Evolutionary conservation across 2,113 vertebrate genomes (phyloP), one percentile per base, ranked within the genome.

Genomic region (Megatriorchis doriae): DNA sequence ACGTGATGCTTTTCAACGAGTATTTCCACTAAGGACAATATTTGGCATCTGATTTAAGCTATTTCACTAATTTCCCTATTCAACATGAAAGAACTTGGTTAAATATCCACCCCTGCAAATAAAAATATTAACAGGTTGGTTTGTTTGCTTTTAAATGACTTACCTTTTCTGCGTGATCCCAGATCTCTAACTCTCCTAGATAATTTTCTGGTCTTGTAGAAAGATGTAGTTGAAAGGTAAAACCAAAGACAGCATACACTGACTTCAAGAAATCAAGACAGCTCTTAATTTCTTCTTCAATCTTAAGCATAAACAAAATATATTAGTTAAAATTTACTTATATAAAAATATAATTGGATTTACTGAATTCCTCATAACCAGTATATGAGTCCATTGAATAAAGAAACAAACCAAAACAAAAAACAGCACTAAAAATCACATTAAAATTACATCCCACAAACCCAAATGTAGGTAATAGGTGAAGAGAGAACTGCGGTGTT

Each of bases 161-260:
- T 96, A 99, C 99, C 99, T 99, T 99, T 96, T 99, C 99, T 20
- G 99, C 99, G 81, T 98, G 98, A 81, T 99, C 97, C 99, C 99
- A 99, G 45, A 99, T 93, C 31, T 98, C 96, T 16, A 98, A 82
- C 67, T 99, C 99, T 52, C 99, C 99, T 34, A 99, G 97, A 67
- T 98, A 99, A 90, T 98, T 98, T 62, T 99, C 98, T 11, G 99
- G 99, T 62, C 99, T 99, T 22, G 99, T 99, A 50, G 99, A 99
- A 74, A 99, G 98, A 93, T 98, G 90, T 27, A 99, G 97, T 97
- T 99, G 99, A 97, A 99, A 99, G 79, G 99, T 99, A 95, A 99
- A 99, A 52, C 99, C 99, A 73, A 99, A 99, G 8, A 99, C 97
- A 21, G 98, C 84, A 66, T 99, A 99, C 36, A 99, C 98, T 14